Conservation (phyloP, 2,113 vertebrate species). For the Erythrocercus mccallii region DNA sequence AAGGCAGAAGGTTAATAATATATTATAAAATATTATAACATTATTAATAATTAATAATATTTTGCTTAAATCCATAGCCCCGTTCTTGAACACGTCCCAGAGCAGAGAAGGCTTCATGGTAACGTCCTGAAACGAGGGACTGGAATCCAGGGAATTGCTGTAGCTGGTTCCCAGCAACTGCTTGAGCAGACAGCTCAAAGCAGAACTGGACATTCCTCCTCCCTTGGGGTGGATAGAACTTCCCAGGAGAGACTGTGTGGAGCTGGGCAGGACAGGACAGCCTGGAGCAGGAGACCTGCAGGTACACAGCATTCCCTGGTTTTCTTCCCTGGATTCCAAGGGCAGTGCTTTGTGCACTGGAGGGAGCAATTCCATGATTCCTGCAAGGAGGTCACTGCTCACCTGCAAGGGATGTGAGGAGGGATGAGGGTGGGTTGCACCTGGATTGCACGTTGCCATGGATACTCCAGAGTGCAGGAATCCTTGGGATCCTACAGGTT, state of each 20-base stretch:
- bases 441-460: background rate
- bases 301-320: slow-evolving; percentile 9
- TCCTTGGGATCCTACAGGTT: background rate
- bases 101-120: background rate
- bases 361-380: background rate
- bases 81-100: slow-evolving; percentile 70
- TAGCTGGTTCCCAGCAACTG: background rate
- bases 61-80: slow-evolving; percentile 65
- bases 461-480: background rate
- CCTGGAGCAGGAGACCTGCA: background rate
- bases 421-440: background rate
- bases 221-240: background rate
- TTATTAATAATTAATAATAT: background rate
- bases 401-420: background rate
- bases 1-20: background rate
- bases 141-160: background rate
- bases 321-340: background rate
- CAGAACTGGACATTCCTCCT: background rate
- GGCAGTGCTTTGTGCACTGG: background rate
- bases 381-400: rapidly evolving
- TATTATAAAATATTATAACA: background rate
- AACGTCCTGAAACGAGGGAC: background rate
- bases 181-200: background rate
- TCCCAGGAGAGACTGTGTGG: slow-evolving; percentile 46
- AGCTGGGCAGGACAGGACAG: background rate